These are phyloP conservation scores for Phlogophora meticulosa DNA, from an alignment of 2,888 invertebrate genomes.

Conservation along the genomic window DNA sequence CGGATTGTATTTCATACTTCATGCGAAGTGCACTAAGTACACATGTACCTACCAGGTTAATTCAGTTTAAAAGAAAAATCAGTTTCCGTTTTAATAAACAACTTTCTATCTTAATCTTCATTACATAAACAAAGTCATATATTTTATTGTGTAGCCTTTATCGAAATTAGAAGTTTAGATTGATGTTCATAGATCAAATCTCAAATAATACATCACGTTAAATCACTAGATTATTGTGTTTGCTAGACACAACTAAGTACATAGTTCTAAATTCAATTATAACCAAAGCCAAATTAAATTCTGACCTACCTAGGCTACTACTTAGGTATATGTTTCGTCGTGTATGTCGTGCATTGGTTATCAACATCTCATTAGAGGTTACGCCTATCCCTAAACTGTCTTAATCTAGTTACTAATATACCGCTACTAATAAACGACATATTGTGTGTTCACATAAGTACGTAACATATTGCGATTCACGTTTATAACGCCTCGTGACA, in stretches of 20 bases:
- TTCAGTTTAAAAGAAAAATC: too few species aligned
- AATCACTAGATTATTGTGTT: background rate
- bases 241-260: background rate
- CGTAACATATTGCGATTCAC: slow-evolving; percentile 3
- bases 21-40: background rate
- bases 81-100: too few species aligned
- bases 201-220: background rate
- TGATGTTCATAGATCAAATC: slow-evolving; percentile 3
- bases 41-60: background rate
- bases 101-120: too few species aligned
- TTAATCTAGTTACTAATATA: slow-evolving; percentile 13
- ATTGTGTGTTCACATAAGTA: slow-evolving; percentile 11
- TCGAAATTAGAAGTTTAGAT: slow-evolving; percentile 11
- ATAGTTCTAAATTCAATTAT: slow-evolving; percentile 7
- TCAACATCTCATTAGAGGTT: background rate
- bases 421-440: slow-evolving; percentile 7
- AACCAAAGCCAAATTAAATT: slow-evolving; percentile 10
- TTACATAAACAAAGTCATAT: slow-evolving; percentile 3
- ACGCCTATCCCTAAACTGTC: background rate
- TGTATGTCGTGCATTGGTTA: slow-evolving; percentile 4
- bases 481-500: slow-evolving; percentile 40
- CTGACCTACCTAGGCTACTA: background rate
- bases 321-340: slow-evolving; percentile 2
- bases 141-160: slow-evolving; percentile 2
- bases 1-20: slow-evolving; percentile 10